Conservation (phyloP, 2,797 vertebrate species). For the Diceros bicornis region DNA sequence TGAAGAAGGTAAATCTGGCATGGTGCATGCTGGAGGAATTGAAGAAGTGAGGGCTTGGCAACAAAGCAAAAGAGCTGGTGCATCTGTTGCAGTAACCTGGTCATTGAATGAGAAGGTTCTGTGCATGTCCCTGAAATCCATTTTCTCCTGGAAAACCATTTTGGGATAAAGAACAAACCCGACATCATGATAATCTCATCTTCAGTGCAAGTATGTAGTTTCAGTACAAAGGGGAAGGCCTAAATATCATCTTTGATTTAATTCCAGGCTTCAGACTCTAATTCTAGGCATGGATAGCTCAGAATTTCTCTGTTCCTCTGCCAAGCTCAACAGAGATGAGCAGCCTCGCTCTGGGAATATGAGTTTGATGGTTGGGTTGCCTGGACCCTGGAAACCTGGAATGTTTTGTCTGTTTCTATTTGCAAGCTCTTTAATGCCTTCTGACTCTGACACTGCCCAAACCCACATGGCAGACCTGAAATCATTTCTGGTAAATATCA, state of each 20-base stretch:
- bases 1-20: neutral
- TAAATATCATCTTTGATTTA: slow-evolving; percentile 13
- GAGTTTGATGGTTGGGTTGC: neutral
- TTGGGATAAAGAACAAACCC: neutral
- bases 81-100: neutral
- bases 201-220: neutral
- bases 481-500: slow-evolving; percentile 41
- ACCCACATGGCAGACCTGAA: neutral
- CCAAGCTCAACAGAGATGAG: neutral
- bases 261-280: slow-evolving; percentile 50
- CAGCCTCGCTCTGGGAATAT: neutral
- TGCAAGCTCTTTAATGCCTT: neutral
- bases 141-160: neutral
- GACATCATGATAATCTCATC: slow-evolving; percentile 4
- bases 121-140: neutral
- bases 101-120: neutral
- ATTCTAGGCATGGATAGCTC: neutral
- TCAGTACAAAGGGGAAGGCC: neutral
- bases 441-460: neutral
- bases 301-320: slow-evolving; percentile 33
- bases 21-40: neutral
- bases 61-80: neutral
- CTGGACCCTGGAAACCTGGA: neutral
- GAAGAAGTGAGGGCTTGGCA: neutral
- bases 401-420: slow-evolving; percentile 38